Percentiles rank a stretch among this genome's conserved stretches.
These are phyloP conservation scores for Pseudois nayaur DNA, from an alignment of 2,113 vertebrate genomes.

Conservation along the genomic window DNA sequence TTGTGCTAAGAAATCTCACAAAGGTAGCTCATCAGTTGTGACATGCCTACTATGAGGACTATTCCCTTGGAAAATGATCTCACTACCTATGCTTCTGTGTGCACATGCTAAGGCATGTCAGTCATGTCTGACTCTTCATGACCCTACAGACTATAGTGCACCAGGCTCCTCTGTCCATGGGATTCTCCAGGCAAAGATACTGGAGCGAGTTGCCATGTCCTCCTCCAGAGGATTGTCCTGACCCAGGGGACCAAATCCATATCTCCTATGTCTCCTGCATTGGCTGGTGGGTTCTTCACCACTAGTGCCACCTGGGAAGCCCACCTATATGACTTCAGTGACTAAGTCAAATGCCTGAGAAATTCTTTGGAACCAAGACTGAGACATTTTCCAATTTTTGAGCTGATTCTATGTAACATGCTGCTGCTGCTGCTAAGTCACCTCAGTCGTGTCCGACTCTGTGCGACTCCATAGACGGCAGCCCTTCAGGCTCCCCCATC, in stretches of 20 bases:
- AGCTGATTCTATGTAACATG: neutral
- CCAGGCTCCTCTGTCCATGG: neutral
- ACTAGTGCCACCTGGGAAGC: neutral
- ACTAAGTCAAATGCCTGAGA: neutral
- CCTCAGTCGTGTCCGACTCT: too few relatives aligned
- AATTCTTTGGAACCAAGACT: neutral
- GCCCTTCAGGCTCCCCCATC: too few relatives aligned
- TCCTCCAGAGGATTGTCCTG: neutral
- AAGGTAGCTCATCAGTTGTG: neutral
- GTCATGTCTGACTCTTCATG: neutral
- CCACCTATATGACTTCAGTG: neutral
- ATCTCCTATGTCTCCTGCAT: neutral
- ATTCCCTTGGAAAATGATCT: neutral
- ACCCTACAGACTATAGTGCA: neutral
- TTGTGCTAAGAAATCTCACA: neutral
- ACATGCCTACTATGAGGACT: neutral
- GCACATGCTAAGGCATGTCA: fast-evolving
- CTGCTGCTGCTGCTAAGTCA: too few relatives aligned
- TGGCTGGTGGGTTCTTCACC: neutral
- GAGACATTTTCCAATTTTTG: neutral
- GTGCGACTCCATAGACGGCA: too few relatives aligned
- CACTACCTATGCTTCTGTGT: neutral
- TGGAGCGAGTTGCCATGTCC: neutral
- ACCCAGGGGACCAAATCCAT: neutral
- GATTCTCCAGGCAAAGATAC: neutral